Percentiles rank a stretch among this genome's conserved stretches.
Conservation (phyloP, 2,888 invertebrate species). For the Conops quadrifasciatus region DNA sequence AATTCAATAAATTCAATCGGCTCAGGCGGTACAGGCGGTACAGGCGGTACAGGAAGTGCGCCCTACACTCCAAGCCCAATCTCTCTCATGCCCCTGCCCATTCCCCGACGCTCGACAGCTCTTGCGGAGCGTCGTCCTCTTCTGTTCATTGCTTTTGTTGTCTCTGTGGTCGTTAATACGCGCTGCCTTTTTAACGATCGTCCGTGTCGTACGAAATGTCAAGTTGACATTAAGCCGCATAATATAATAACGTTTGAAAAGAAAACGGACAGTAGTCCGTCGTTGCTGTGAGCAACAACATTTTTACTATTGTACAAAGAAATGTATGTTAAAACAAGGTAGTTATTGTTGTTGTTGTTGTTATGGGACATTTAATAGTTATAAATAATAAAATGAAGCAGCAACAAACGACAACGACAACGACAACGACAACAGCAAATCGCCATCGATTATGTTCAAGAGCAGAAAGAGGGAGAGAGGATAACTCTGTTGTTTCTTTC, state of each 20-base stretch:
- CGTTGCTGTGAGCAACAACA: conserved; percentile 3
- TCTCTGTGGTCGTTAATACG: conserved; percentile 2
- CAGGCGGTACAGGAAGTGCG: no score
- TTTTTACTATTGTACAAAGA: conserved; percentile 7
- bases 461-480: no score
- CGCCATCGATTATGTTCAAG: not conserved
- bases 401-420: conserved; percentile 5
- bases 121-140: no score
- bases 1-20: no score
- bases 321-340: conserved; percentile 17
- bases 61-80: no score
- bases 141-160: not conserved
- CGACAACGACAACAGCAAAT: not conserved
- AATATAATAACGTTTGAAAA: conserved; percentile 17
- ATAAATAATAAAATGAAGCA: conserved; percentile 1
- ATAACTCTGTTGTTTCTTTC: conserved; percentile 15
- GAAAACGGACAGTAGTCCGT: conserved; percentile 30
- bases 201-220: conserved; percentile 35
- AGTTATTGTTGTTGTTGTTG: conserved; percentile 33
- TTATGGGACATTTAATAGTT: not conserved
- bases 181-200: conserved; percentile 17
- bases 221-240: conserved; percentile 34
- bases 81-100: no score
- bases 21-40: no score
- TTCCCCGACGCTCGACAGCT: no score